phyloP scores from a whole-genome alignment of 2,113 vertebrate genomes.

The Archocentrus centrarchus region DNA sequence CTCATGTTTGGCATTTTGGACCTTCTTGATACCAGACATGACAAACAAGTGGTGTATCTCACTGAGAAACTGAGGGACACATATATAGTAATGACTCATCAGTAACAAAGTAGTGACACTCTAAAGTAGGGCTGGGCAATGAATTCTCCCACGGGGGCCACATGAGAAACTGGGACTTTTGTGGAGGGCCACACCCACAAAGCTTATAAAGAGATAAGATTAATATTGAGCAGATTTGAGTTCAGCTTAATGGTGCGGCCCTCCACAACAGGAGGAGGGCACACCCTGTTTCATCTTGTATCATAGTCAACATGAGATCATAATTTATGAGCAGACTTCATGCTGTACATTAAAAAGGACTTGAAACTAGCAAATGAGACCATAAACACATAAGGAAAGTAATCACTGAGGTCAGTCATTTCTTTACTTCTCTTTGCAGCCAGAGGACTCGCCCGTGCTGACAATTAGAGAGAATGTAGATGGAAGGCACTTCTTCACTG shows the following conservation, averaged over 20 bases:
- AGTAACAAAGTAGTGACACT: too few species aligned
- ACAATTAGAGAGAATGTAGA: background rate
- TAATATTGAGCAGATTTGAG: background rate
- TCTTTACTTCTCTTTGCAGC: too few species aligned
- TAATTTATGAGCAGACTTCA: background rate
- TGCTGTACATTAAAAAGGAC: background rate
- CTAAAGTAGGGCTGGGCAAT: too few species aligned
- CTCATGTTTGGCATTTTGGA: background rate
- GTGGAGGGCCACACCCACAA: background rate
- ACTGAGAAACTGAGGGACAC: background rate
- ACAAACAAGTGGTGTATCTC: background rate
- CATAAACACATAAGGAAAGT: background rate
- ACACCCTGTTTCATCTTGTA: background rate
- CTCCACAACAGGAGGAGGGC: background rate
- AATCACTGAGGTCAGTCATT: background rate
- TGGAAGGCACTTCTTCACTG: constrained; percentile 4
- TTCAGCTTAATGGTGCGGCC: background rate
- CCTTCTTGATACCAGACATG: background rate
- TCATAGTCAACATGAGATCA: background rate
- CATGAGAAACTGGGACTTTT: background rate
- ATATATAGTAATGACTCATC: too few species aligned
- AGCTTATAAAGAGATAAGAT: background rate
- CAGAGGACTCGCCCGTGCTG: background rate
- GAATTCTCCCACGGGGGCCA: too few species aligned
- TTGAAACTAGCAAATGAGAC: background rate